Evolutionary conservation across 2,888 invertebrate genomes (phyloP), one percentile per base, ranked within the genome.

Genomic region (Hirtodrosophila histrioides): DNA sequence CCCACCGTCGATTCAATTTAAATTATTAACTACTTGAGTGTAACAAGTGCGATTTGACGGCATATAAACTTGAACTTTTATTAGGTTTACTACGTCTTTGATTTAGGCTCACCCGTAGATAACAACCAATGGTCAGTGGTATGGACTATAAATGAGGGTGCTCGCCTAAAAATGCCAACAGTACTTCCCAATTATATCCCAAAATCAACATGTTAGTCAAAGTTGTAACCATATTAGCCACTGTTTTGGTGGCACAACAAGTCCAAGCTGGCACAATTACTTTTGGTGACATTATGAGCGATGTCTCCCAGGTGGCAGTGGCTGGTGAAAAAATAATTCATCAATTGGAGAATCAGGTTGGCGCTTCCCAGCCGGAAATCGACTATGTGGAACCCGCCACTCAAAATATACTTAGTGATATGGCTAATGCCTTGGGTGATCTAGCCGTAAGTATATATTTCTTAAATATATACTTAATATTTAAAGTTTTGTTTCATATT

Each of bases 131-230:
- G 12, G 8, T 12, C 10, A 17, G 35, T 5, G 40, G 24, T 24
- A 60, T 31, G 31, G 7, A 8, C 31, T 84, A 81, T 81, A 81
- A 81, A 77, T 60, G 6, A 29, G 6, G 36, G 3, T 45, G 53
- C 1, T 9, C 7, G 31, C 3, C 35, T 4, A 1, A n/a, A 8
- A 53, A 41, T 8, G 33, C 8, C 49, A 49, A 56, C 46, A 81
- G 69, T 80, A 35, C 31, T 31, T 8, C 10, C 17, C 41, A 36
- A 49, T 27, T 35, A 39, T 7, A 43, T 31, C 8, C 17, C 12
- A 41, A 56, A 53, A 51, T 35, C 37, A 78, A 66, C 12, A 85
- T 80, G 79, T 65, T 67, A 62, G 50, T 49, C 4, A 41, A 61
- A 72, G 8, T 73, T 9, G 2, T 81, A 9, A 27, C 39, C 6